A percentile compares a stretch with the other conserved stretches of the same genome.
phyloP scores from a whole-genome alignment of 2,797 vertebrate genomes.

The Gymnothorax reevesii region DNA sequence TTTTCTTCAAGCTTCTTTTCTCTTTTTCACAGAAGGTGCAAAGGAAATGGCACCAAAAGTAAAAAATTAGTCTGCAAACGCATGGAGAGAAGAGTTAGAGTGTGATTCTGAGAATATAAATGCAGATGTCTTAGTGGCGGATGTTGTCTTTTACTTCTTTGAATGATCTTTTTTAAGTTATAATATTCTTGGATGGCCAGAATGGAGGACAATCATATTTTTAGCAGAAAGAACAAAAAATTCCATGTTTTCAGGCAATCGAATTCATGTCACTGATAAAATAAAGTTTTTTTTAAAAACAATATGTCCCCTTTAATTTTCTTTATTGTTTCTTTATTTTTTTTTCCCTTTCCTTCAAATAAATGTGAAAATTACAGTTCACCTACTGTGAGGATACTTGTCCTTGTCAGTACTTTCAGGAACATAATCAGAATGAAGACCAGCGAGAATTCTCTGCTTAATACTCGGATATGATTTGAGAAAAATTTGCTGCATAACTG shows the following conservation, averaged over 20 bases:
- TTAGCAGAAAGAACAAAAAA: too few species aligned
- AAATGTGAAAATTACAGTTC: not conserved
- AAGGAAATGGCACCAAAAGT: not conserved
- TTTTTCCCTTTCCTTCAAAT: not conserved
- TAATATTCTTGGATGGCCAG: too few species aligned
- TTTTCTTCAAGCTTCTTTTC: not conserved
- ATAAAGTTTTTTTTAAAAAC: too few species aligned
- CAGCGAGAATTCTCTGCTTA: not conserved
- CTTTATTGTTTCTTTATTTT: not conserved
- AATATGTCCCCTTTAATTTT: not conserved
- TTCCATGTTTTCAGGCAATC: too few species aligned
- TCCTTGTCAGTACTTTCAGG: not conserved
- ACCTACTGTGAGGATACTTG: not conserved
- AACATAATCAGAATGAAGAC: slow-evolving; percentile 7
- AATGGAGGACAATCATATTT: too few species aligned
- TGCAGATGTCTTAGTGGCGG: slow-evolving; percentile 6
- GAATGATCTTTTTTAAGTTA: not conserved
- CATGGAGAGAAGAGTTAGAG: slow-evolving; percentile 12
- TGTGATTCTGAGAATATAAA: slow-evolving; percentile 1
- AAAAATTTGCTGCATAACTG: not conserved
- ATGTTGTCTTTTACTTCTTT: not conserved
- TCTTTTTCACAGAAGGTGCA: not conserved
- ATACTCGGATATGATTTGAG: not conserved
- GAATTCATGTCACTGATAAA: too few species aligned
- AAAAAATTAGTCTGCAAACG: not conserved